phyloP scores from a whole-genome alignment of 2,888 invertebrate species.

The Tortricodes alternella region DNA sequence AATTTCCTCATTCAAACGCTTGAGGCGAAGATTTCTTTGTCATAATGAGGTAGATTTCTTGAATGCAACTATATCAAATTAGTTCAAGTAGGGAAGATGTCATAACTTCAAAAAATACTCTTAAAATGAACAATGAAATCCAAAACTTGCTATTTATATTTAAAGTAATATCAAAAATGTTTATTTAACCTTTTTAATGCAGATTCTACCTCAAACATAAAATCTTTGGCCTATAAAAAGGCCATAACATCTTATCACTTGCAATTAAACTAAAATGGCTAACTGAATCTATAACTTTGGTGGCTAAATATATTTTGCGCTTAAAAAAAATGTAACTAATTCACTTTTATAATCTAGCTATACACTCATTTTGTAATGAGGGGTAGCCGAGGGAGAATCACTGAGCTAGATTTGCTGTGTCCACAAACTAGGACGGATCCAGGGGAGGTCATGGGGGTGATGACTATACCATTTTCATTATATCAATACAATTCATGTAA shows the following conservation, averaged over 20 bases:
- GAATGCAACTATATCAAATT: not conserved
- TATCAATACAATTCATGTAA: too few species aligned
- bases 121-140: too few species aligned
- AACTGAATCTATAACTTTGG: conserved; percentile 35
- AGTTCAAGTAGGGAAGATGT: not conserved
- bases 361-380: not conserved
- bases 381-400: not conserved
- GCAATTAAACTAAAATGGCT: conserved; percentile 31
- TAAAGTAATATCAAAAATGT: not conserved
- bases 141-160: too few species aligned
- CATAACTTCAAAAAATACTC: too few species aligned
- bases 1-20: conserved; percentile 4
- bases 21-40: conserved; percentile 11
- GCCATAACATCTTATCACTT: conserved; percentile 44
- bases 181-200: not conserved
- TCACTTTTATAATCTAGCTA: conserved; percentile 12
- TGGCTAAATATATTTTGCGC: conserved; percentile 46
- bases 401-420: not conserved
- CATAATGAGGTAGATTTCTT: not conserved
- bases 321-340: conserved; percentile 45
- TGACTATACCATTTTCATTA: too few species aligned
- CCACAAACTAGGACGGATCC: not conserved
- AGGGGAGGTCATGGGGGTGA: too few species aligned
- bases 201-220: not conserved
- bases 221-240: conserved; percentile 38